Evolutionary conservation across 2,113 vertebrate species (phyloP).

Genomic region (Cathartes aura): DNA sequence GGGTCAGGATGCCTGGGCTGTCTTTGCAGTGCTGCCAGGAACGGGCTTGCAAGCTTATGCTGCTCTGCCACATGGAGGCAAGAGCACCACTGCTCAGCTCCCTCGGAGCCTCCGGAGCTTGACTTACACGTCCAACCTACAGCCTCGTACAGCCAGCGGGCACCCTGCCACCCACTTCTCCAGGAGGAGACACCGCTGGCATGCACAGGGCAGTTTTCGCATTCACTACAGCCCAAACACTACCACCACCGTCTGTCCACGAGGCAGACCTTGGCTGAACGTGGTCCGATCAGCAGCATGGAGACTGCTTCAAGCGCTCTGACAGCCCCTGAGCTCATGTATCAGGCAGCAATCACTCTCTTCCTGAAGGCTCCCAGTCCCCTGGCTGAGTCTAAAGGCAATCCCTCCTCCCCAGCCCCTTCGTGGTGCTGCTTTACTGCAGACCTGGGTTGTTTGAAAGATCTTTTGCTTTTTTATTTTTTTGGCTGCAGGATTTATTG

Average conservation of each 20-base stretch:
- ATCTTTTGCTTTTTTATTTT: neutral
- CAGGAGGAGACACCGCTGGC: accelerated
- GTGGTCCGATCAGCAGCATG: accelerated
- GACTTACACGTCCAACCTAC: neutral
- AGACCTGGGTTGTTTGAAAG: neutral
- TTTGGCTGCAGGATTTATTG: slow-evolving; percentile 33
- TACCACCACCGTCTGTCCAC: accelerated
- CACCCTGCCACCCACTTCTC: neutral
- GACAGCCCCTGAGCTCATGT: neutral
- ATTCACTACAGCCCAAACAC: neutral
- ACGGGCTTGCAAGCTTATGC: neutral
- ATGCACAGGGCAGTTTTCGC: neutral
- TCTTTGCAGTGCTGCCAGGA: neutral
- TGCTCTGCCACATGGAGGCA: neutral
- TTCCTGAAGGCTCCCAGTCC: neutral
- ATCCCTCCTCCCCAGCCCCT: neutral
- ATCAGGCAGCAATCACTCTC: neutral
- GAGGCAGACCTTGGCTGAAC: neutral
- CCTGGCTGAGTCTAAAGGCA: neutral
- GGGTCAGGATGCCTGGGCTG: neutral
- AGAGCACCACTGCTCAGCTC: neutral
- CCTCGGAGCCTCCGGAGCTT: neutral
- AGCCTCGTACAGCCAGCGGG: neutral
- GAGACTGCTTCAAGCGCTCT: neutral
- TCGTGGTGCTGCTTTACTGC: neutral